These are phyloP conservation scores for Catharus minimus DNA, from an alignment of 2,113 vertebrate species.

Conservation along the genomic window DNA sequence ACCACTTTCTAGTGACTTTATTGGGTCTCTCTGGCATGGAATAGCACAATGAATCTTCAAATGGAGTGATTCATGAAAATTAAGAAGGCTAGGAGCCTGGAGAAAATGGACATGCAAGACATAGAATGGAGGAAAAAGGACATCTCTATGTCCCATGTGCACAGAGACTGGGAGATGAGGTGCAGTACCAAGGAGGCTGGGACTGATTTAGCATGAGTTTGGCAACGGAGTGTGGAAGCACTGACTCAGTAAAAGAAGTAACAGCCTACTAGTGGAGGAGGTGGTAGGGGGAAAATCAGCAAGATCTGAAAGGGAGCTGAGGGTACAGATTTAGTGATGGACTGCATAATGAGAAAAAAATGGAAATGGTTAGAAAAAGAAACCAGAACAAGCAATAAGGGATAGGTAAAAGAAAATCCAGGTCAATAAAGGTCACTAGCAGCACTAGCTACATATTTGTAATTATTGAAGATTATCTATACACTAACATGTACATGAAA, in stretches of 20 bases:
- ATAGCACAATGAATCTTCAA: neutral
- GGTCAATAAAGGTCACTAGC: neutral
- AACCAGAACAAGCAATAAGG: neutral
- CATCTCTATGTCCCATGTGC: neutral
- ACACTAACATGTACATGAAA: neutral
- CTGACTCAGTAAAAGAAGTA: constrained; percentile 24
- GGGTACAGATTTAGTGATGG: neutral
- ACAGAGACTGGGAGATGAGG: neutral
- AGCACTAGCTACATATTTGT: neutral
- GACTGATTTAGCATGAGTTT: constrained; percentile 10
- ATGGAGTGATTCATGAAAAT: neutral
- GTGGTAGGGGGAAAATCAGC: constrained; percentile 4
- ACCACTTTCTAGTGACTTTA: neutral
- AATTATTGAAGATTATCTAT: neutral
- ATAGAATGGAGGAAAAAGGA: neutral
- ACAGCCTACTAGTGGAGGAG: constrained; percentile 28
- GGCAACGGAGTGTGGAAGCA: neutral
- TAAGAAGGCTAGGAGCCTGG: neutral
- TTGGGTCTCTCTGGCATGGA: neutral
- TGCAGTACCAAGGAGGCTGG: neutral
- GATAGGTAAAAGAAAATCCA: neutral
- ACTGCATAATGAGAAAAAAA: neutral
- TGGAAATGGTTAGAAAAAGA: neutral
- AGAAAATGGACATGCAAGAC: neutral
- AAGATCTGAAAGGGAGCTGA: neutral